Evolutionary conservation across 2,113 vertebrate species (phyloP).

Genomic region (Oxyruncus cristatus): DNA sequence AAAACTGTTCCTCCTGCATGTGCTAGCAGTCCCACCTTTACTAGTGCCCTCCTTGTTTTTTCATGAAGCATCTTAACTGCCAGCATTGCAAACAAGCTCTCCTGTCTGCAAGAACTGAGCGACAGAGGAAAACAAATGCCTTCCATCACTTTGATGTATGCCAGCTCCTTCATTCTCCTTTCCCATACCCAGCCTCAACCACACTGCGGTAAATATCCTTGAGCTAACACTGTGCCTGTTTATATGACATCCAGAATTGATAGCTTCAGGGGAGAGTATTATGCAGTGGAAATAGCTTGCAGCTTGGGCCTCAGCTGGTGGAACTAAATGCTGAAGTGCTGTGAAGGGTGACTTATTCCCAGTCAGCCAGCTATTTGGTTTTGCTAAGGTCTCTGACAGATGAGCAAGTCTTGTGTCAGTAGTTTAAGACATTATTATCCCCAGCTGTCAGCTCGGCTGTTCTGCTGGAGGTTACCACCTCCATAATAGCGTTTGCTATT

Average conservation of each 20-base stretch:
- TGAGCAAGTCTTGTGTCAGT: not conserved
- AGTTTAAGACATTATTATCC: constrained; percentile 1
- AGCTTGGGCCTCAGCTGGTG: constrained; percentile 10
- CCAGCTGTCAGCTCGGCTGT: not conserved
- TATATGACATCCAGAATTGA: not conserved
- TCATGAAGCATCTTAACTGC: not conserved
- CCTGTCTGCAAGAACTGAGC: not conserved
- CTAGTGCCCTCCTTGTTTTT: not conserved
- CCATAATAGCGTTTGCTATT: not conserved
- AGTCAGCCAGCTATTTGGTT: not conserved
- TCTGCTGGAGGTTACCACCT: not conserved
- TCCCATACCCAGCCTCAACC: not conserved
- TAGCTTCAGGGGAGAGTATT: not conserved
- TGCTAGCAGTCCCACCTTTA: not conserved
- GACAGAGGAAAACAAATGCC: not conserved
- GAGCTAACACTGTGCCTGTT: not conserved
- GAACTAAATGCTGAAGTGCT: not conserved
- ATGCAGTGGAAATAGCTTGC: not conserved
- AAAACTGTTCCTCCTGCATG: not conserved
- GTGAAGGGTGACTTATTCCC: not conserved
- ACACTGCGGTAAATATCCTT: not conserved
- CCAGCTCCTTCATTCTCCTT: not conserved
- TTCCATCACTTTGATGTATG: rapidly evolving
- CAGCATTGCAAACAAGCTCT: not conserved
- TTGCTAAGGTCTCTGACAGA: not conserved